Evolutionary conservation across 2,888 invertebrate genomes (phyloP), one percentile per base, ranked within the genome.

Genomic region (Thecophora atra): DNA sequence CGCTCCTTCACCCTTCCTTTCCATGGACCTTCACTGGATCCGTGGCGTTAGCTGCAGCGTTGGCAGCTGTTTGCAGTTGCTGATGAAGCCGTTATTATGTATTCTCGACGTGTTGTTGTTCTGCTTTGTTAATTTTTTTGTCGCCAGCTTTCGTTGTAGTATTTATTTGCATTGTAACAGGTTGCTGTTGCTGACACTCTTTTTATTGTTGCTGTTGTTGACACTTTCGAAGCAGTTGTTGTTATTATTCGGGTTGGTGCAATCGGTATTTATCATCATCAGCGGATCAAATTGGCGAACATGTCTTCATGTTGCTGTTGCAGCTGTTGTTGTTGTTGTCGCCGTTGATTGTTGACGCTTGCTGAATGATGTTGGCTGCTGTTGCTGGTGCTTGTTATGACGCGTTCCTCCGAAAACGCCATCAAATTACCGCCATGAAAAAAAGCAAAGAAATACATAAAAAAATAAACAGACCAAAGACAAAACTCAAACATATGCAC

Each of bases 131-230:
- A 21, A 3, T 21, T 54, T 37, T 2, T 37, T 37, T 37, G 37
- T 37, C 6, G 2, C 11, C n/a, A 8, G 37, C 37, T 37, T 37
- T 37, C 37, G 11, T 37, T 37, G 37, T 37, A 37, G 37, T 37
- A 37, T 28, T 8, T 24, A 58, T 26, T 30, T 60, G 37, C 28
- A 28, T 60, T 60, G 60, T 30, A 60, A 60, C 60, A 60, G 60
- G 60, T 60, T 60, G 58, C 26, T 60, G 58, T 6, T 28, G 26
- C n/a, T 60, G 37, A 19, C 30, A 19, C 30, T 21, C 2, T 6
- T 8, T n/a, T 24, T 62, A n/a, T n/a, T 62, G 62, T 30, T 19
- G 19, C 30, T 63, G 37, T 44, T 63, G 19, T 13, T 63, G 19
- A 37, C 26, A n/a, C 30, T 60, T 37, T 37, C 11, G 7, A 8